A percentile compares a stretch with the other conserved stretches of the same genome.
phyloP scores from a whole-genome alignment of 2,797 vertebrate genomes.

The Erethizon dorsatum region DNA sequence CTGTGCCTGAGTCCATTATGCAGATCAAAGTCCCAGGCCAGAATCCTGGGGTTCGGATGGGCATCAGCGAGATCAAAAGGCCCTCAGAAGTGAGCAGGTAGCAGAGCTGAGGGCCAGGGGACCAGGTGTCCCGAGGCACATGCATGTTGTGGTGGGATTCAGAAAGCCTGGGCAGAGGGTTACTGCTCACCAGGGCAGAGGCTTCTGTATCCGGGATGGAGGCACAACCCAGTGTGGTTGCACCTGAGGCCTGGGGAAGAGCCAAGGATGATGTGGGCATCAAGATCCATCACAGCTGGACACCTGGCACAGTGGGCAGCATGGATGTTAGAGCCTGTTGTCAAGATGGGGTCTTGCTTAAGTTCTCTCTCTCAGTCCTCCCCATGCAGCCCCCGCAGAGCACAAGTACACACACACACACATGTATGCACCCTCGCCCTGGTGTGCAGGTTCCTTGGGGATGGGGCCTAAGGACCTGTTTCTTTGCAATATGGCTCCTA shows the following conservation, averaged over 20 bases:
- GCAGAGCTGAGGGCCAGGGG: neutral
- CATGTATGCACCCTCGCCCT: neutral
- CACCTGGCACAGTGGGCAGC: fast-evolving
- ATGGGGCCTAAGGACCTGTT: neutral
- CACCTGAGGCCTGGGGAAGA: neutral
- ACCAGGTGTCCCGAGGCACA: fast-evolving
- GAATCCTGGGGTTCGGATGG: slow-evolving; percentile 70
- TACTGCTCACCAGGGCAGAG: neutral
- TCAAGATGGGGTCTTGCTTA: neutral
- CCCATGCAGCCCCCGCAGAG: neutral
- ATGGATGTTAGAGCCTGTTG: neutral
- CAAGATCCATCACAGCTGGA: neutral
- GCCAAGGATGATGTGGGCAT: neutral
- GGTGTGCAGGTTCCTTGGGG: neutral
- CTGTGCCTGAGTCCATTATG: slow-evolving; percentile 81
- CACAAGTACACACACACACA: too few species aligned
- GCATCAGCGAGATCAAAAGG: slow-evolving; percentile 71
- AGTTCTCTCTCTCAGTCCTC: neutral
- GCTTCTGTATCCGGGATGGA: neutral
- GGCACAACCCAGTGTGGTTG: neutral
- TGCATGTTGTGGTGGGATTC: neutral
- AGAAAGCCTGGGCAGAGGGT: neutral
- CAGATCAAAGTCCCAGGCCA: slow-evolving; percentile 78
- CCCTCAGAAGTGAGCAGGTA: neutral
- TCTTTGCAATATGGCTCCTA: neutral